Evolutionary conservation across 1,140 invertebrate genomes (phyloP).

Genomic region (Megathymus violae): DNA sequence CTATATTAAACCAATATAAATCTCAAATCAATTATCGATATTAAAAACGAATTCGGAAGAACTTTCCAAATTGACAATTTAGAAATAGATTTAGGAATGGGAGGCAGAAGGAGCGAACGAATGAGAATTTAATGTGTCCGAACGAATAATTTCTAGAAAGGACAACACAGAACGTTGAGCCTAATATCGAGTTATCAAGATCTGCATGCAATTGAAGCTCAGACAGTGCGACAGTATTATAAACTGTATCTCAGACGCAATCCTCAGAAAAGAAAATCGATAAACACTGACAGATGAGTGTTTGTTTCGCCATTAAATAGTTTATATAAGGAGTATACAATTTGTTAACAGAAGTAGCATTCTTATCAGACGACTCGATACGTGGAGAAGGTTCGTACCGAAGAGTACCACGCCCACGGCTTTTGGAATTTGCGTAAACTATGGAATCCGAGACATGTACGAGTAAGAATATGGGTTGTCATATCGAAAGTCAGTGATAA

Average conservation of each 20-base stretch:
- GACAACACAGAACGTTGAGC: conserved; percentile 19
- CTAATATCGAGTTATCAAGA: conserved; percentile 28
- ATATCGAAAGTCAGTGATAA: conserved; percentile 35
- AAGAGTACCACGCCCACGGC: conserved; percentile 62
- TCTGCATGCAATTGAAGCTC: conserved; percentile 38
- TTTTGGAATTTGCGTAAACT: conserved; percentile 59
- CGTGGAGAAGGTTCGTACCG: conserved; percentile 47
- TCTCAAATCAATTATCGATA: conserved; percentile 19
- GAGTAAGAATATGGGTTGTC: conserved; percentile 6
- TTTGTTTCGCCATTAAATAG: conserved; percentile 53
- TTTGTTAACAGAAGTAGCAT: conserved; percentile 72
- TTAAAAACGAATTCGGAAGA: conserved; percentile 32
- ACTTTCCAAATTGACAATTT: conserved; percentile 30
- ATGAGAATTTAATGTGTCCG: conserved; percentile 34
- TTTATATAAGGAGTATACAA: conserved; percentile 57
- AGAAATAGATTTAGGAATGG: conserved; percentile 36
- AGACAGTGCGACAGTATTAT: conserved; percentile 34
- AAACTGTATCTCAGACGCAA: conserved; percentile 38
- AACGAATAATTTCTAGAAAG: conserved; percentile 36
- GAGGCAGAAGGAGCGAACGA: conserved; percentile 31
- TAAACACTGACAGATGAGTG: conserved; percentile 63
- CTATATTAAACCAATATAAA: conserved; percentile 19
- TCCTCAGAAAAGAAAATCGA: conserved; percentile 66
- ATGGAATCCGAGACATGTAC: conserved; percentile 11
- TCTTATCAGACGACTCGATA: conserved; percentile 67